phyloP scores from a whole-genome alignment of 2,888 invertebrate species.

The Iphiclides podalirius region DNA sequence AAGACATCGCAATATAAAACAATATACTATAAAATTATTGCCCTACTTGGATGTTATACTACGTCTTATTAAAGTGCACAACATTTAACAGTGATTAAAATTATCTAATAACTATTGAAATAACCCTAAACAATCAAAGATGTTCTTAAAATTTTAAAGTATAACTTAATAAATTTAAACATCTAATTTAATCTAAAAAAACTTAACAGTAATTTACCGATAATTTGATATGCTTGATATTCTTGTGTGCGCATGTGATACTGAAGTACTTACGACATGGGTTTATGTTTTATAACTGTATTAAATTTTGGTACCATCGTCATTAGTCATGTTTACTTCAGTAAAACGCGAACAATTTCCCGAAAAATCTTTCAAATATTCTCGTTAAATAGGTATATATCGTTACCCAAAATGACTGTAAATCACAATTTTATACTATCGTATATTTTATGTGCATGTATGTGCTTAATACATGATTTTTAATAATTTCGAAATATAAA shows the following conservation, averaged over 20 bases:
- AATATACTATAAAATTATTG: constrained; percentile 62
- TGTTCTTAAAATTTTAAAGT: constrained; percentile 45
- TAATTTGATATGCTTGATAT: constrained; percentile 75
- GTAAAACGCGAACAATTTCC: constrained; percentile 2
- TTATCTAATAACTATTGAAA: constrained; percentile 63
- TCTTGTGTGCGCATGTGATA: constrained; percentile 55
- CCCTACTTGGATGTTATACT: constrained; percentile 62
- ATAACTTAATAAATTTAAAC: constrained; percentile 51
- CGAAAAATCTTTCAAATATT: not conserved
- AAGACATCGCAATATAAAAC: constrained; percentile 13
- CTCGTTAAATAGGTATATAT: constrained; percentile 1
- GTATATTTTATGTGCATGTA: constrained; percentile 41
- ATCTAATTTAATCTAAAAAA: constrained; percentile 50
- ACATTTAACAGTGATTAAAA: constrained; percentile 80
- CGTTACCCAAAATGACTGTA: constrained; percentile 10
- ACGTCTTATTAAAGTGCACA: constrained; percentile 73
- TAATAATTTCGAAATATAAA: constrained; percentile 54
- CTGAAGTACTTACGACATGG: constrained; percentile 36
- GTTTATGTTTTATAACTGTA: not conserved
- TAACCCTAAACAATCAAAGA: constrained; percentile 61
- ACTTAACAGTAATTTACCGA: constrained; percentile 42
- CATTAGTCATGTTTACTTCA: constrained; percentile 9
- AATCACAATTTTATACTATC: constrained; percentile 36
- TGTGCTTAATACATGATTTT: constrained; percentile 47
- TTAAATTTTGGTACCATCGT: not conserved